Conservation (phyloP, 1,140 invertebrate species). For the Maniola jurtina region DNA sequence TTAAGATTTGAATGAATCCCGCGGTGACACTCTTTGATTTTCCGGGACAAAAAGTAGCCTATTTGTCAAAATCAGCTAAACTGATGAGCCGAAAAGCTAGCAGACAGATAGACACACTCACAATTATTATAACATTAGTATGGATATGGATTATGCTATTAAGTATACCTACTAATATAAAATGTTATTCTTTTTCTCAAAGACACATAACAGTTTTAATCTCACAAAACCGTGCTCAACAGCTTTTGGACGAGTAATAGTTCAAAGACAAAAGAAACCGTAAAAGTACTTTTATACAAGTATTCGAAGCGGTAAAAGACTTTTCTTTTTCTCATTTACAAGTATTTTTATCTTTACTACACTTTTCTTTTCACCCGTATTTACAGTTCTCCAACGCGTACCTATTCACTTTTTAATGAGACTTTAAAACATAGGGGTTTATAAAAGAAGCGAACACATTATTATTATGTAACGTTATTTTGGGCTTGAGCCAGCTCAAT, state of each 20-base stretch:
- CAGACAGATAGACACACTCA: too few relatives aligned
- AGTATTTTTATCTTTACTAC: slow-evolving; percentile 1
- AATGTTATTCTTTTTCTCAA: too few relatives aligned
- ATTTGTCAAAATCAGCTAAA: too few relatives aligned
- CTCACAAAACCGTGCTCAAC: too few relatives aligned
- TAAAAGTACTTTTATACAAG: neutral
- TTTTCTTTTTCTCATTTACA: neutral
- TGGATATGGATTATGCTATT: too few relatives aligned
- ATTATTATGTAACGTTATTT: neutral
- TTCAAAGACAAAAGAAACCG: neutral
- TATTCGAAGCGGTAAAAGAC: neutral
- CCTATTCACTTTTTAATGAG: slow-evolving; percentile 1
- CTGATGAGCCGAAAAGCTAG: too few relatives aligned
- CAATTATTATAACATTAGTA: too few relatives aligned
- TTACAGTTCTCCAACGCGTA: neutral
- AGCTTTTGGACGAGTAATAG: neutral
- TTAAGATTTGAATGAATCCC: too few relatives aligned
- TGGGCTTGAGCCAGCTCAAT: neutral
- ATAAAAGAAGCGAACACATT: neutral
- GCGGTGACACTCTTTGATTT: too few relatives aligned
- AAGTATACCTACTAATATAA: too few relatives aligned
- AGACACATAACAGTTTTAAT: too few relatives aligned
- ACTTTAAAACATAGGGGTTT: neutral
- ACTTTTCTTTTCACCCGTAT: neutral
- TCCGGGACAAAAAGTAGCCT: too few relatives aligned